Base-by-base conservation (phyloP, 2,113 vertebrate species). In the Eudorcas thomsonii region DNA sequence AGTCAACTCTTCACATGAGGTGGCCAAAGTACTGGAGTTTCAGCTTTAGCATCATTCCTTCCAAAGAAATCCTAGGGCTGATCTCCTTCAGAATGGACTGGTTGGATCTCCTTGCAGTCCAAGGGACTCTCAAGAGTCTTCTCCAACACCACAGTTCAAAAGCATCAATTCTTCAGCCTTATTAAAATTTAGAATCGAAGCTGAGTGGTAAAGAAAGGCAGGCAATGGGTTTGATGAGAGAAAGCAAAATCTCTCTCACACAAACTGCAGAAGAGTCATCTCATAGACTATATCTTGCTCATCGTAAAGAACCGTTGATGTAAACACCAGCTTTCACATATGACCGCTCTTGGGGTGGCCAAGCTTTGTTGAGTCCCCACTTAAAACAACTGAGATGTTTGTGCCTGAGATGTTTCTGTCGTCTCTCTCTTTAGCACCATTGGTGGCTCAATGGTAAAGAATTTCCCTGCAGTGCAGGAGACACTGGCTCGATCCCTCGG, bases 341-440 rank as follows among this genome's bases (percentile, higher is more conserved):
- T 1, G 36, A 8, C 57, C 3, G 0, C 9, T 28, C 0, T 13
- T 15, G 15, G 3, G 30, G 21, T 39, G 48, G 5, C 23, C 7
- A 4, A 10, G 4, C 3, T 80, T 15, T 21, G 21, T 7, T 15
- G 12, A 9, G 26, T 5, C 59, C 30, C 3, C 13, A 19, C 28
- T 36, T 36, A 6, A 12, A 33, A 43, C 12, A 23, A 14, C 0
- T 17, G 26, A 59, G 39, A 14, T 19, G 36, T 4, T 11, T 54
- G 11, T n/a, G 16, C 11, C n/a, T 25, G 15, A 2, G 3, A 36
- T 3, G 14, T 1, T 28, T 11, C 36, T 0, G 23, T 5, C 11
- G 17, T 7, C 33, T 33, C 28, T 48, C 30, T 28, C 3, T 36
- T 17, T 48, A 15, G 16, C 14, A 1, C 33, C 26, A 6, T 12